These are phyloP conservation scores for Crossaster papposus DNA, from an alignment of 53 echinoderm and acorn worm genomes.

Conservation along the genomic window DNA sequence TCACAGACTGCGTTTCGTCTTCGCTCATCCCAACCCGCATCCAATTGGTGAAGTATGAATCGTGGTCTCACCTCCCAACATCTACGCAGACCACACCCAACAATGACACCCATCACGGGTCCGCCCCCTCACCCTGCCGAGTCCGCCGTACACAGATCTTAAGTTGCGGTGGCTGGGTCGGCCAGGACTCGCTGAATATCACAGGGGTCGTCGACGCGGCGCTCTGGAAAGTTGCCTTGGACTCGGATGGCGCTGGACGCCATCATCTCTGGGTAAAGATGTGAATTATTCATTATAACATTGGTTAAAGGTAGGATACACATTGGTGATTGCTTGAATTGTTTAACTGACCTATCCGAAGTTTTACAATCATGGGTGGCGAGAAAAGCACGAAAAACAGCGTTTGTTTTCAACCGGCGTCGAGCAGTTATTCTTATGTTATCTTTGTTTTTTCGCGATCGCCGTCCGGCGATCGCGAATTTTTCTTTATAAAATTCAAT, in stretches of 20 bases:
- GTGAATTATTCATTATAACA: neutral
- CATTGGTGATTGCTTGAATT: too few relatives aligned
- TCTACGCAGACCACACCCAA: neutral
- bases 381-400: too few relatives aligned
- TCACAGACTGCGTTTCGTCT: neutral
- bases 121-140: neutral
- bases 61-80: neutral
- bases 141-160: slow-evolving; percentile 21
- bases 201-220: slow-evolving; percentile 20
- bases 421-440: too few relatives aligned
- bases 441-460: too few relatives aligned
- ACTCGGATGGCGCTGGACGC: slow-evolving; percentile 20
- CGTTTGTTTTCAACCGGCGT: too few relatives aligned
- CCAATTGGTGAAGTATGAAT: slow-evolving; percentile 16
- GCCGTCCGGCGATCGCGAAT: too few relatives aligned
- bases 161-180: slow-evolving; percentile 24
- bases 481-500: too few relatives aligned
- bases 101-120: neutral
- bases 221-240: slow-evolving; percentile 39
- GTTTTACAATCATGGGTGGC: too few relatives aligned
- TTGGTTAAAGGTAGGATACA: too few relatives aligned
- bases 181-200: slow-evolving; percentile 24
- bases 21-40: neutral
- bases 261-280: slow-evolving; percentile 35
- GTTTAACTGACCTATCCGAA: too few relatives aligned